Evolutionary conservation across 2,113 vertebrate genomes (phyloP).

Genomic region (Triplophysa dalaica): DNA sequence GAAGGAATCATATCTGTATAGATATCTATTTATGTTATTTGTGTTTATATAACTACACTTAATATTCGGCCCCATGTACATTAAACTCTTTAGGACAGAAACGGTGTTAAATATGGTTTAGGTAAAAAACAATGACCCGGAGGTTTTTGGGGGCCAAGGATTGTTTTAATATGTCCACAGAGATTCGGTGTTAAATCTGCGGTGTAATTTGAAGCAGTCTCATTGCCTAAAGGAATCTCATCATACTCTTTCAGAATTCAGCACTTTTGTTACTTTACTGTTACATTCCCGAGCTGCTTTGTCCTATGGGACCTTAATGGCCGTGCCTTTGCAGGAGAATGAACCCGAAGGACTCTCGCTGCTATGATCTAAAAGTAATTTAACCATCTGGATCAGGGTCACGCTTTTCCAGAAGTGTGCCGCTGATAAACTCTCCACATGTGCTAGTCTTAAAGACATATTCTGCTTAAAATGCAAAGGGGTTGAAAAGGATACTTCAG

Average conservation of each 20-base stretch:
- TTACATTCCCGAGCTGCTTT: constrained; percentile 42
- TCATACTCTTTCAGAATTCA: constrained; percentile 57
- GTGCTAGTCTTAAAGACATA: constrained; percentile 21
- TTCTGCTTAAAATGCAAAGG: background rate
- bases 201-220: constrained; percentile 49
- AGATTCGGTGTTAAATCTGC: constrained; percentile 39
- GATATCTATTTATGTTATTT: background rate
- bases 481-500: background rate
- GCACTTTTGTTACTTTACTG: constrained; percentile 54
- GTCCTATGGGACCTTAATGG: constrained; percentile 53
- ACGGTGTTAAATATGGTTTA: background rate
- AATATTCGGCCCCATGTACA: background rate
- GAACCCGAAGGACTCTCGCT: constrained; percentile 35
- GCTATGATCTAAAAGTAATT: constrained; percentile 57
- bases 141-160: background rate
- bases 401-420: constrained; percentile 50
- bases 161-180: constrained; percentile 12
- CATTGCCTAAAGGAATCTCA: constrained; percentile 57
- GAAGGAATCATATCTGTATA: background rate
- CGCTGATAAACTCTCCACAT: constrained; percentile 32
- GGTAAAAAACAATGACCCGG: background rate
- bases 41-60: background rate
- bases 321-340: constrained; percentile 53
- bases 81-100: background rate
- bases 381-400: constrained; percentile 61